Evolutionary conservation across 2,113 vertebrate genomes (phyloP).

Genomic region (Anoura caudifer): DNA sequence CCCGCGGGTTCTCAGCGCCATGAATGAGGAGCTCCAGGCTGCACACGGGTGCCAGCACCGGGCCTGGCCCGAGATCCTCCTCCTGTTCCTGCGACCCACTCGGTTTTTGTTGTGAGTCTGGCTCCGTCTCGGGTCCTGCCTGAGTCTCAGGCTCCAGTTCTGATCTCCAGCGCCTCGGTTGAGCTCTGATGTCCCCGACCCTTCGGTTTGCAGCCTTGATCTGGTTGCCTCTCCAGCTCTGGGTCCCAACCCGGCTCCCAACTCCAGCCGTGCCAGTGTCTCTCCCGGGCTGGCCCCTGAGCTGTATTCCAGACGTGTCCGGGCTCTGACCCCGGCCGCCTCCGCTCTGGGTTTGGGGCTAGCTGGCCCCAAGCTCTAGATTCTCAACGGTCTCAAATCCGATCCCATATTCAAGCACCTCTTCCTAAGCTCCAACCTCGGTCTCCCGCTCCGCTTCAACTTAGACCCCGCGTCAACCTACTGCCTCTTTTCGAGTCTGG

Average conservation of each 20-base stretch:
- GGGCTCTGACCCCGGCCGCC: background rate
- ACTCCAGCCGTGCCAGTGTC: background rate
- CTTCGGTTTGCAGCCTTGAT: background rate
- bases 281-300: background rate
- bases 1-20: background rate
- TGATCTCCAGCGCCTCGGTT: background rate
- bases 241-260: background rate
- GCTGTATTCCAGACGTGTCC: background rate
- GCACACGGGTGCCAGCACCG: background rate
- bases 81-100: background rate
- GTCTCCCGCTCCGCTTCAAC: background rate
- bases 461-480: background rate
- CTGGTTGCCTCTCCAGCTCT: background rate
- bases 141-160: constrained; percentile 14
- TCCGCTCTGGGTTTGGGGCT: background rate
- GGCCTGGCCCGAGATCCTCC: background rate
- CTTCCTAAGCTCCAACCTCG: background rate
- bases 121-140: background rate
- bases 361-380: background rate
- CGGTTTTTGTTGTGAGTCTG: background rate
- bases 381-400: background rate
- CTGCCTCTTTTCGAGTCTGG: background rate
- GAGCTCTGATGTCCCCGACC: background rate
- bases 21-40: background rate
- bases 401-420: background rate